A percentile compares a stretch with the other conserved stretches of the same genome.
Conservation (phyloP, 2,113 vertebrate species). For the Excalfactoria chinensis region DNA sequence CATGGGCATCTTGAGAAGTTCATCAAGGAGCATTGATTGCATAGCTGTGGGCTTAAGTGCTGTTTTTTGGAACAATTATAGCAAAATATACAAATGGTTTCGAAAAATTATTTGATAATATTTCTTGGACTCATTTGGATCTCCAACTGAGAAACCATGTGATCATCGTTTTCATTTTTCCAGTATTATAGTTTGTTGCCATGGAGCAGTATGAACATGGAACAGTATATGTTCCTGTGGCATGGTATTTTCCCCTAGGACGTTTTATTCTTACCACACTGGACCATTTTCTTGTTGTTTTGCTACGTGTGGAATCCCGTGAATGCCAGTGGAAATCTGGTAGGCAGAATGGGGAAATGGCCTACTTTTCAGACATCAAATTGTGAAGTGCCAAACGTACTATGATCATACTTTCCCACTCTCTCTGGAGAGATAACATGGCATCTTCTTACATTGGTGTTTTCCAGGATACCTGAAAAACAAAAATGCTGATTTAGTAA, state of each 20-base stretch:
- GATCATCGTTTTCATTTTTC: constrained; percentile 10
- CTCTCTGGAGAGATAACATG: background rate
- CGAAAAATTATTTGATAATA: background rate
- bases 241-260: background rate
- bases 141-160: background rate
- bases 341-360: background rate
- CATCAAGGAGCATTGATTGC: background rate
- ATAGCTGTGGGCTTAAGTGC: background rate
- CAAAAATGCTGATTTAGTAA: background rate
- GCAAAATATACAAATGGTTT: background rate
- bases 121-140: background rate
- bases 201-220: constrained; percentile 41
- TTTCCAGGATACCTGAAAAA: background rate
- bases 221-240: background rate
- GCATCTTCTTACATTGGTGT: background rate
- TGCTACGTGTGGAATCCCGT: background rate
- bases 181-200: constrained; percentile 60
- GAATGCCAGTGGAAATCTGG: background rate
- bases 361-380: background rate
- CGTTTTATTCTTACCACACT: background rate
- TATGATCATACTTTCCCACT: background rate
- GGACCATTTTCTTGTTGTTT: background rate
- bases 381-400: background rate
- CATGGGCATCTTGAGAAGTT: background rate
- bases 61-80: background rate